phyloP scores from a whole-genome alignment of 1,140 invertebrate genomes.

The Penaeus chinensis region DNA sequence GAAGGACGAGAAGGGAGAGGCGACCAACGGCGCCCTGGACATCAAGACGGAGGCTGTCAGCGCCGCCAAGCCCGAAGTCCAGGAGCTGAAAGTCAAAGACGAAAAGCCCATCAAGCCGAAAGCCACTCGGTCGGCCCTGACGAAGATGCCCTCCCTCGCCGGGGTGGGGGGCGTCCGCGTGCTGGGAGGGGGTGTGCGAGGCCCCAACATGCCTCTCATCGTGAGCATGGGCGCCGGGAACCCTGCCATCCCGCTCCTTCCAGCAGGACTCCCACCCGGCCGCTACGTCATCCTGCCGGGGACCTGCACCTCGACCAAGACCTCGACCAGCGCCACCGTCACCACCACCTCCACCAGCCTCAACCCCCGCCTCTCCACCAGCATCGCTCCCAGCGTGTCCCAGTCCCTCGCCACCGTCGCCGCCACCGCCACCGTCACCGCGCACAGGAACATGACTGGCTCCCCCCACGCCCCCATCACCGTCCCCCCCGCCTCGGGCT shows the following conservation, averaged over 20 bases:
- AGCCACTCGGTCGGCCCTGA: constrained; percentile 1
- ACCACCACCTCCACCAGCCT: constrained; percentile 54
- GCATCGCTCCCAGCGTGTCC: constrained; percentile 4
- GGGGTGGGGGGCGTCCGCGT: constrained; percentile 40
- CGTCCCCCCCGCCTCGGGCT: constrained; percentile 5
- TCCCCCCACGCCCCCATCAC: constrained; percentile 22
- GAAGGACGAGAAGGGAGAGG: background rate
- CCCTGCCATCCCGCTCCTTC: constrained; percentile 57
- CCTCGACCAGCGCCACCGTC: constrained; percentile 44
- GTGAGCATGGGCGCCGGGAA: constrained; percentile 59
- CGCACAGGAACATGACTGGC: constrained; percentile 32
- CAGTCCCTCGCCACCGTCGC: constrained; percentile 33
- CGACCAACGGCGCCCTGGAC: background rate
- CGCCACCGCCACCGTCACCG: constrained; percentile 39
- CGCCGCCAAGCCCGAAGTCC: background rate
- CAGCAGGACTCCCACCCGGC: constrained; percentile 61
- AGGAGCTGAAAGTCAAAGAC: constrained; percentile 24
- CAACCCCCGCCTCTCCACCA: constrained; percentile 32
- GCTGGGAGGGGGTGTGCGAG: constrained; percentile 44
- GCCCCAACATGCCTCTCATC: constrained; percentile 58
- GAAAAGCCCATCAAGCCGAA: constrained; percentile 42
- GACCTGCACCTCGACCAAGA: constrained; percentile 45
- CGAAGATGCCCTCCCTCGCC: constrained; percentile 39
- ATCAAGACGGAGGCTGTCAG: background rate
- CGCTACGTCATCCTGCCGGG: constrained; percentile 63